Evolutionary conservation across 2,113 vertebrate species (phyloP).

Genomic region (Fregata magnificens): DNA sequence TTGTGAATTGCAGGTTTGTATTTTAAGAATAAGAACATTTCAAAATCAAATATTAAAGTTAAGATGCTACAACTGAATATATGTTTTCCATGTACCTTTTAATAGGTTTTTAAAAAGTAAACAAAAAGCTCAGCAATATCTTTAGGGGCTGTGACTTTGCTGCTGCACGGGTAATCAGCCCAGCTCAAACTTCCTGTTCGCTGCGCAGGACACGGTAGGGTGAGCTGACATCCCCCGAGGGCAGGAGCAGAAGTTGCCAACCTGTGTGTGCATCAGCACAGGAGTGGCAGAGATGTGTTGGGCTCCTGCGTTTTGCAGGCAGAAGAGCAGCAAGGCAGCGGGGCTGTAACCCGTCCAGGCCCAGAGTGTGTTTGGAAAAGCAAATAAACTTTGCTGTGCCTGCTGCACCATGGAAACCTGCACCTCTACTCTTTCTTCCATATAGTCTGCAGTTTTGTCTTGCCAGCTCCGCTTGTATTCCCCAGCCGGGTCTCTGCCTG

Average conservation of each 20-base stretch:
- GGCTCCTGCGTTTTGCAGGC: background rate
- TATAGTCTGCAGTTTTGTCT: background rate
- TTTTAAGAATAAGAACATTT: background rate
- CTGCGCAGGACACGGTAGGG: background rate
- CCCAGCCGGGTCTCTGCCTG: background rate
- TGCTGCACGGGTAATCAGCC: rapidly evolving
- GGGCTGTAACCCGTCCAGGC: background rate
- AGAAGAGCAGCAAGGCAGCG: background rate
- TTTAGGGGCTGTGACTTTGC: background rate
- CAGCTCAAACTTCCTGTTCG: background rate
- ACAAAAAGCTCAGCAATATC: rapidly evolving
- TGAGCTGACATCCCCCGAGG: background rate
- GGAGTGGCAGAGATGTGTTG: background rate
- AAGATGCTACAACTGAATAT: background rate
- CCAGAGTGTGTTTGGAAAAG: background rate
- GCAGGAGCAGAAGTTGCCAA: background rate
- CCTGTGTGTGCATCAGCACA: background rate
- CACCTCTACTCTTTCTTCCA: background rate
- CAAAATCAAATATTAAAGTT: background rate
- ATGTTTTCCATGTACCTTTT: background rate
- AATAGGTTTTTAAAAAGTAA: background rate
- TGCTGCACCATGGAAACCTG: background rate
- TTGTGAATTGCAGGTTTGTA: background rate
- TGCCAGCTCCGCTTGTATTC: background rate
- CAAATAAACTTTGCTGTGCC: background rate